Conservation (phyloP, 1,140 invertebrate genomes). For the Odontomachus brunneus region DNA sequence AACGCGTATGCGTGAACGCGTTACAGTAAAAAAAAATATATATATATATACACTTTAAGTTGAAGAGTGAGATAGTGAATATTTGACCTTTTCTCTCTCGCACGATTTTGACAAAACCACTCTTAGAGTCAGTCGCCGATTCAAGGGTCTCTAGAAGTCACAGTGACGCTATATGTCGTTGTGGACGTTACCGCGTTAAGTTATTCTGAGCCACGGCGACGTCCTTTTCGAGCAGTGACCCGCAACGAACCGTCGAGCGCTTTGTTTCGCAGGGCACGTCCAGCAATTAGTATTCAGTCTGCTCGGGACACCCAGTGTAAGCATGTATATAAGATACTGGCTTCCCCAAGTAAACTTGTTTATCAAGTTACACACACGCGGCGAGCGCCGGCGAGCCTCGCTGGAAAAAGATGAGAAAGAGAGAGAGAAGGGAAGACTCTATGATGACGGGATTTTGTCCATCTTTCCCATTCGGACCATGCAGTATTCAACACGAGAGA, state of each 20-base stretch:
- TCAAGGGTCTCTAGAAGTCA: too few species aligned
- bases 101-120: too few species aligned
- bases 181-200: not conserved
- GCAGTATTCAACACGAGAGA: conserved; percentile 4
- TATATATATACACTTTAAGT: too few species aligned
- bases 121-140: too few species aligned
- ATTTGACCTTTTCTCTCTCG: too few species aligned
- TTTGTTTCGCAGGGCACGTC: conserved; percentile 50
- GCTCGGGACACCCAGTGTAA: conserved; percentile 69
- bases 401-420: conserved; percentile 49
- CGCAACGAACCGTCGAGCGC: conserved; percentile 8
- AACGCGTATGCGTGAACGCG: too few species aligned
- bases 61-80: too few species aligned
- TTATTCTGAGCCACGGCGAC: conserved; percentile 6
- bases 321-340: conserved; percentile 68
- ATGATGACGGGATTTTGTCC: conserved; percentile 58
- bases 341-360: conserved; percentile 72
- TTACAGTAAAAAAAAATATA: too few species aligned
- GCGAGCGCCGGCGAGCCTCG: conserved; percentile 42
- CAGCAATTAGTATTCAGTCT: conserved; percentile 67
- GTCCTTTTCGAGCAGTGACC: conserved; percentile 9
- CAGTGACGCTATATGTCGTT: too few species aligned
- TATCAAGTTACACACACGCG: conserved; percentile 73
- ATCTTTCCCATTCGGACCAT: conserved; percentile 15
- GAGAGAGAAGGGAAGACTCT: conserved; percentile 52